phyloP scores from a whole-genome alignment of 2,113 vertebrate species.

The Centropus bengalensis region DNA sequence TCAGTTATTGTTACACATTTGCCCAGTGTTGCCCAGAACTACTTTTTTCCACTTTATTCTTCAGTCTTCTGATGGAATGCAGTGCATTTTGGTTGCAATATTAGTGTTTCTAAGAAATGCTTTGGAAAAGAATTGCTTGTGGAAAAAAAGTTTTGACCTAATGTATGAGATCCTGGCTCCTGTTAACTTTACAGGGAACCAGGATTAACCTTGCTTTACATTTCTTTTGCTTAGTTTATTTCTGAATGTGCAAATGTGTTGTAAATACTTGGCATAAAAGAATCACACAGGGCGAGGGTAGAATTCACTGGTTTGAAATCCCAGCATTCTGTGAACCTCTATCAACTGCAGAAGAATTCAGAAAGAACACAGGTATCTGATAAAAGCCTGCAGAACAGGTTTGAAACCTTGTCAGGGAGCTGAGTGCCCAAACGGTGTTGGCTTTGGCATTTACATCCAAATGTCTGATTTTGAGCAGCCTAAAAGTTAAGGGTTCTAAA shows the following conservation, averaged over 20 bases:
- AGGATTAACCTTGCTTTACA: background rate
- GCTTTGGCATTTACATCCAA: background rate
- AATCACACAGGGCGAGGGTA: background rate
- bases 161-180: background rate
- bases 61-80: background rate
- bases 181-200: background rate
- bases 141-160: background rate
- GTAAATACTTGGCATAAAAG: background rate
- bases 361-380: background rate
- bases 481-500: background rate
- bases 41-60: background rate
- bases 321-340: background rate
- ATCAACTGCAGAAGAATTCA: background rate
- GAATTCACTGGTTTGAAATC: background rate
- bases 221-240: background rate
- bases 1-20: background rate
- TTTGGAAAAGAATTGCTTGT: background rate
- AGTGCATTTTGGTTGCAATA: background rate
- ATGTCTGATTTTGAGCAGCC: background rate
- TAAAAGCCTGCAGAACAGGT: background rate
- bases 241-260: background rate
- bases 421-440: background rate
- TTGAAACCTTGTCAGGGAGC: background rate
- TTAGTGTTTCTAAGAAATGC: background rate
- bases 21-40: background rate